Evolutionary conservation across 2,797 vertebrate genomes (phyloP).

Genomic region (Acipenser oxyrinchus): DNA sequence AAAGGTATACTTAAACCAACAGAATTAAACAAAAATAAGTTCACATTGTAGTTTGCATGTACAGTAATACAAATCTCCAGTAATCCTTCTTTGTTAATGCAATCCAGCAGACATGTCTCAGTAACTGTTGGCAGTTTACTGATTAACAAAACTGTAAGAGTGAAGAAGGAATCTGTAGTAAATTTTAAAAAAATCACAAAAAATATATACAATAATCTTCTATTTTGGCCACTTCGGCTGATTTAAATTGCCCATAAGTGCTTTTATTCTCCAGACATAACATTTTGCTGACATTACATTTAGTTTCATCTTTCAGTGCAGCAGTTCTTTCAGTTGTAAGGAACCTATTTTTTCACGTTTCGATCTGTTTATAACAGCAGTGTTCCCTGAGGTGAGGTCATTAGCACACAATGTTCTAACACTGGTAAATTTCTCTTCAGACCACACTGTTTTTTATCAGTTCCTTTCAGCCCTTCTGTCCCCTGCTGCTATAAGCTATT

Average conservation of each 20-base stretch:
- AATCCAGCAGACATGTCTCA: too few relatives aligned
- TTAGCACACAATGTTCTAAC: slow-evolving; percentile 3
- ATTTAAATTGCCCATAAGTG: neutral
- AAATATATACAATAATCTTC: neutral
- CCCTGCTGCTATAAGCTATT: neutral
- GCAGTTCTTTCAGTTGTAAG: neutral
- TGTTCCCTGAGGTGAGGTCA: neutral
- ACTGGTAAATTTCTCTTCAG: slow-evolving; percentile 6
- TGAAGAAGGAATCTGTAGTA: too few relatives aligned
- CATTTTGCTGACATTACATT: neutral
- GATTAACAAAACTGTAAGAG: too few relatives aligned
- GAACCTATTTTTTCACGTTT: neutral
- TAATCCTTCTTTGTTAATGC: too few relatives aligned
- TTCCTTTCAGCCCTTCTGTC: neutral
- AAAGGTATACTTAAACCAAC: too few relatives aligned
- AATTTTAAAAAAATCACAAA: neutral
- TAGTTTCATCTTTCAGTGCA: neutral
- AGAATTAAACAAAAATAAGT: too few relatives aligned
- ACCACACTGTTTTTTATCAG: slow-evolving; percentile 4
- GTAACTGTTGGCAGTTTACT: too few relatives aligned
- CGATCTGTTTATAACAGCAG: neutral
- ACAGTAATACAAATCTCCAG: too few relatives aligned
- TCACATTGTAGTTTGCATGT: too few relatives aligned
- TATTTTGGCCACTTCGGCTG: neutral
- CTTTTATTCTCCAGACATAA: neutral